Conservation (phyloP, 1,140 invertebrate species). For the Pachyrhynchus sulphureomaculatus region DNA sequence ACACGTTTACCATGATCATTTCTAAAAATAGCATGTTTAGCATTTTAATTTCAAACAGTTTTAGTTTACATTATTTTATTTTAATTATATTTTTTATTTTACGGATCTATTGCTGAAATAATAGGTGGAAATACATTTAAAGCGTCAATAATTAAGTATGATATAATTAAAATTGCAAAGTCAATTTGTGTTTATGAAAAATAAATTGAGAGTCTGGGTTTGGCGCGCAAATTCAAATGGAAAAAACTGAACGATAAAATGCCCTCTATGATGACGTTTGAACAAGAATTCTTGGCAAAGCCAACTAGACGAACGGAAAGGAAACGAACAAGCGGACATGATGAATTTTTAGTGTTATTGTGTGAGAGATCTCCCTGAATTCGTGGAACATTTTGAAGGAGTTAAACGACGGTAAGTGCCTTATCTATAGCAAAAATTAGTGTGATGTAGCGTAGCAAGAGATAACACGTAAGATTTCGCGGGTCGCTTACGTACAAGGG, state of each 20-base stretch:
- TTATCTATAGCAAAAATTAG: slow-evolving; percentile 25
- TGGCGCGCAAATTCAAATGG: slow-evolving; percentile 33
- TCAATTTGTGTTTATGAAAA: no score
- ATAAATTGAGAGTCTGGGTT: slow-evolving; percentile 4
- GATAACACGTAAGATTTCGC: slow-evolving; percentile 48
- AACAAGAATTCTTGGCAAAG: slow-evolving; percentile 40
- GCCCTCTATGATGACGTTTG: slow-evolving; percentile 39
- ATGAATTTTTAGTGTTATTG: slow-evolving; percentile 8
- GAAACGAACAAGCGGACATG: slow-evolving; percentile 6
- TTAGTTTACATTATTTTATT: no score
- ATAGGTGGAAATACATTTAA: no score
- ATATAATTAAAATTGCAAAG: no score
- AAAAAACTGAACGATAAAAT: slow-evolving; percentile 24
- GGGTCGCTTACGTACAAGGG: slow-evolving; percentile 51
- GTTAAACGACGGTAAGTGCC: slow-evolving; percentile 15
- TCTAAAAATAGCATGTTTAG: no score
- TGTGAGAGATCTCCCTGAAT: background rate
- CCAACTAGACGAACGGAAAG: slow-evolving; percentile 18
- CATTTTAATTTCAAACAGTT: no score
- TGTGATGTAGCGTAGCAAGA: background rate
- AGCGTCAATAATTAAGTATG: no score
- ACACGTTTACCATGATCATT: no score
- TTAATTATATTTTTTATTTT: no score
- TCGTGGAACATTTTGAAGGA: background rate
- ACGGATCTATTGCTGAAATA: no score